Base-by-base conservation (phyloP, 2,888 invertebrate species). In the Lapara coniferarum region DNA sequence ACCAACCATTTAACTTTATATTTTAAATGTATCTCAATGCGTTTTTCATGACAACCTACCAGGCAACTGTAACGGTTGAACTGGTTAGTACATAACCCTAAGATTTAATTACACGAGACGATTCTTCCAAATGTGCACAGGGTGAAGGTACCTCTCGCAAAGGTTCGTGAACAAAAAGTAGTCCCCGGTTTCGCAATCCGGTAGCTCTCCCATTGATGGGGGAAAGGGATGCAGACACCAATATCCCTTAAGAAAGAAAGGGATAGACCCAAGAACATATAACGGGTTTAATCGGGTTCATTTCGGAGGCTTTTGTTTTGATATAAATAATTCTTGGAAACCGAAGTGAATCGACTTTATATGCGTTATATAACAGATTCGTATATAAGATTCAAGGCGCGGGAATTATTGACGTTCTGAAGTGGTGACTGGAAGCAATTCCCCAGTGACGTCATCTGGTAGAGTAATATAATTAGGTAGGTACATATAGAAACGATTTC, bases 121-220 rank as follows among this genome's bases (percentile, higher is more conserved):
- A 49, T 46, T 63, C 63, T 16, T 49, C 46, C 63, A 49, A 49
- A 49, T 46, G 59, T 59, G 63, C 16, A 67, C 7, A 44, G 37
- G 55, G 67, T 37, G 55, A 46, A n/a, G 10, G 55, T 19, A 55
- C 5, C 53, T 10, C 19, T 19, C 46, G 73, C 75, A 46, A 63
- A 46, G 63, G 63, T 63, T 53, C 59, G 59, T 59, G 77, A 79
- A 85, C 85, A 91, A 92, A 92, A 92, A 92, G 91, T 90, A 88
- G 92, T 91, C 89, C 81, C 85, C 19, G 63, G 82, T 55, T 86
- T 84, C 84, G 87, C 87, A 85, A 90, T 87, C 87, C 85, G 82
- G 87, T 85, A 89, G 86, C 83, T 63, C 63, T 63, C 63, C 90
- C 92, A 92, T 92, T 91, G 85, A 92, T 85, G 91, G 78, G 88